Base-by-base conservation (phyloP, 2,113 vertebrate genomes). In the Trinectes maculatus region DNA sequence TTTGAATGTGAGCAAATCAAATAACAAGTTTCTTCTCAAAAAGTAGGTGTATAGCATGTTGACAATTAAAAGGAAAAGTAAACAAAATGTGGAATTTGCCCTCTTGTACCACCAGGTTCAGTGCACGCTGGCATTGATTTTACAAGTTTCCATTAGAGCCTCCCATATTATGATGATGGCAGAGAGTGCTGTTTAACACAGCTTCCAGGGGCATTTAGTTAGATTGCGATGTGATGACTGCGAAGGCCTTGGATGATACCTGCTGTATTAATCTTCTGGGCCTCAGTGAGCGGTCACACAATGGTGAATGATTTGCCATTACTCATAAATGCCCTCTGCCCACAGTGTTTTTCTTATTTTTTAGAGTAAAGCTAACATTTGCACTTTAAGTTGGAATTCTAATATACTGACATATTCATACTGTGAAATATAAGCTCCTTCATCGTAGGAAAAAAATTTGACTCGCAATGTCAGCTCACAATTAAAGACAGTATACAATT, bases 311-410 rank as follows among this genome's bases (percentile, higher is more conserved):
- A 68, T 25, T 79, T 72, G n/a, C 49, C n/a, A 44, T 71, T 56
- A 70, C 12, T 42, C 49, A 54, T 58, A 31, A 18, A 22, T 36
- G 37, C 63, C 42, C 53, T 48, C 44, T 69, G 40, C 82, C 46
- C 34, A 60, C n/a, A 7, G 18, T 58, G 8, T 48, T 68, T 19
- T 74, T 47, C 42, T 69, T 77, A 8, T 78, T 71, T 89, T 74
- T 80, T 59, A 70, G 54, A 40, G 59, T 61, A 9, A 71, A 76
- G 12, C 55, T 31, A 65, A 65, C 28, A 58, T 82, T 78, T 87
- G 87, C 80, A 86, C 82, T 86, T 87, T 87, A 82, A 63, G 63
- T 85, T 84, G n/a, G 57, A 58, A 28, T 61, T 54, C 6, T 54
- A n/a, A 10, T 55, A 55, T 53, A 7, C 36, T 67, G 24, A 67